A percentile compares a stretch with the other conserved stretches of the same genome.
phyloP scores from a whole-genome alignment of 2,888 invertebrate species.

The Synergus gifuensis region DNA sequence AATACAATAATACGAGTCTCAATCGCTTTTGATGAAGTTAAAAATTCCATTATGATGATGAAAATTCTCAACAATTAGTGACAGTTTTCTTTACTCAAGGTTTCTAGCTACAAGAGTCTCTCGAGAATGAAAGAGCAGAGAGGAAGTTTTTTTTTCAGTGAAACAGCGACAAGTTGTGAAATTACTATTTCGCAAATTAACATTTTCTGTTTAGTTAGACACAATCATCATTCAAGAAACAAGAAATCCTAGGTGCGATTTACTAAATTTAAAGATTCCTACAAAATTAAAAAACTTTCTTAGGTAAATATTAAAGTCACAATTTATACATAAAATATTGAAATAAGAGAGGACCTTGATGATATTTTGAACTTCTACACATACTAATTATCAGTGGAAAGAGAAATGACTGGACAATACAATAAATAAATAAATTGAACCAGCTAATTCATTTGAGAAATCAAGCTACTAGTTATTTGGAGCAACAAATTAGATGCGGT shows the following conservation, averaged over 20 bases:
- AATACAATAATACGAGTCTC: not conserved
- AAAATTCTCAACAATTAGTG: constrained; percentile 3
- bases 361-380: no score
- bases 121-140: not conserved
- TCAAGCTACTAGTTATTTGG: no score
- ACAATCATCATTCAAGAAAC: not conserved
- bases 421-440: no score
- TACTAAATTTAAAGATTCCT: not conserved
- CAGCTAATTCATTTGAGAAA: no score
- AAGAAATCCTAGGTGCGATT: not conserved
- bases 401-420: no score
- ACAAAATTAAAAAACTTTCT: not conserved
- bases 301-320: no score
- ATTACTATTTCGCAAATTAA: not conserved
- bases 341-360: no score
- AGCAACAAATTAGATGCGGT: no score
- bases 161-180: not conserved
- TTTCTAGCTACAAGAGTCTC: not conserved
- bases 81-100: not conserved
- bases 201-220: not conserved
- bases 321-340: no score
- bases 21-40: not conserved
- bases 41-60: not conserved
- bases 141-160: not conserved
- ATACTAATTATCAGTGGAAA: no score